These are phyloP conservation scores for Paedocypris sp. DNA, from an alignment of 2,113 vertebrate genomes.

Conservation along the genomic window DNA sequence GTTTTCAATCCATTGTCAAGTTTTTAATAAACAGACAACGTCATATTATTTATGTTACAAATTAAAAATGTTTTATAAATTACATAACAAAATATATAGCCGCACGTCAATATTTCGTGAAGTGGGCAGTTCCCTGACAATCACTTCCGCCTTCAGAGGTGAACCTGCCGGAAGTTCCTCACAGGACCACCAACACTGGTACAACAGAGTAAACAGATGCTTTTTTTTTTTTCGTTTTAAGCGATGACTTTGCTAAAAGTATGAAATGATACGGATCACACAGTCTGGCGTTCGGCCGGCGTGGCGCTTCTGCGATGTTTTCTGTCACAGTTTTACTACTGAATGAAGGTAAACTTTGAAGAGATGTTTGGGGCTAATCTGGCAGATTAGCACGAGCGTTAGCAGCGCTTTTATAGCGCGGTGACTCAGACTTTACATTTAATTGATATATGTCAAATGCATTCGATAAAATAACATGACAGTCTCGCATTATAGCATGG, in stretches of 20 bases:
- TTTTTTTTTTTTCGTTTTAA: constrained; percentile 31
- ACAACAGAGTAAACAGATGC: constrained; percentile 30
- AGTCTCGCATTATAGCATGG: too few relatives aligned
- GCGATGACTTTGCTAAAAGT: neutral
- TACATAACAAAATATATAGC: too few relatives aligned
- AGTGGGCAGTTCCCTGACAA: neutral
- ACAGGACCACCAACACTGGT: constrained; percentile 10
- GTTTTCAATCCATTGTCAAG: too few relatives aligned
- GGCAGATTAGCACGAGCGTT: neutral
- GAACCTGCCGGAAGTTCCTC: constrained; percentile 27
- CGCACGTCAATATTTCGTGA: constrained; percentile 4
- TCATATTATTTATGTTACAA: too few relatives aligned
- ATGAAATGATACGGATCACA: constrained; percentile 21
- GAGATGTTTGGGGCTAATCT: neutral
- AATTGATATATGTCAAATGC: neutral
- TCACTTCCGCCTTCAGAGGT: constrained; percentile 38
- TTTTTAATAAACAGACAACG: too few relatives aligned
- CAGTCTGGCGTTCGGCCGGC: constrained; percentile 14
- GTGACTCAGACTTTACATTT: neutral
- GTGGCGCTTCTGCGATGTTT: constrained; percentile 18
- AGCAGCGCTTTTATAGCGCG: constrained; percentile 9
- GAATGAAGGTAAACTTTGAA: constrained; percentile 44
- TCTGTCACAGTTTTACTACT: constrained; percentile 20
- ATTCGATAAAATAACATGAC: neutral
- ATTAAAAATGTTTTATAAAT: too few relatives aligned